Base-by-base conservation (phyloP, 2,888 invertebrate genomes). In the Anodontia alba region DNA sequence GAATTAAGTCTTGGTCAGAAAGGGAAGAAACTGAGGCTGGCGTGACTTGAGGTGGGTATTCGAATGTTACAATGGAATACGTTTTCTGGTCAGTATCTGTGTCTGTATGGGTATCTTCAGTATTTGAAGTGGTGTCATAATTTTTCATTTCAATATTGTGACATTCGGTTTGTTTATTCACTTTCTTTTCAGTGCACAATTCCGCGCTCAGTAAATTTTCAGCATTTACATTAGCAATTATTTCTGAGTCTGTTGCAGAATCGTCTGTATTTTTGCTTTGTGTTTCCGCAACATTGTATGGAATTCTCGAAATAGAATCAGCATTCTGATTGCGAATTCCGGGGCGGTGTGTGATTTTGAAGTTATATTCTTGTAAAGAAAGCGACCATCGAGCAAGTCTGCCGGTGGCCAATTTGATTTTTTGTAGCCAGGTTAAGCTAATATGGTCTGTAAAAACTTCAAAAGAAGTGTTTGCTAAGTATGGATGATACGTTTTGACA, bases 391-490 rank as follows among this genome's bases (percentile, higher is more conserved):
- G 43, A n/a, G 76, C 78, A 38, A 80, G 67, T 46, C 87, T 69
- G 1, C 85, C 83, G 33, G 76, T 68, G 0, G 69, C 68, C 17
- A 67, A 62, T 43, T 88, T 86, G 26, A 75, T 74, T 0, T 73
- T 74, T 23, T 83, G 66, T 3, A 89, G 71, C 77, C 81, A 88
- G 36, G 75, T 78, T 0, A 87, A 75, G 42, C 83, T 76, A 5
- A 68, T 71, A 67, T 88, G 86, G 71, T 90, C 87, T 5, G 89
- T 89, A 42, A 75, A 57, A 3, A 85, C 81, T 3, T 71, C 76
- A 69, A 89, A 89, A 1, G 77, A 46, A 12, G 73, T 71, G 38
- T 79, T 49, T n/a, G 84, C 66, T 20, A 89, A 67, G 62, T 84
- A 89, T 23, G 76, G 73, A 7, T 78, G 72, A 57, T 83, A 88